Evolutionary conservation across 2,888 invertebrate genomes (phyloP), one percentile per base, ranked within the genome.

Genomic region (Aphidoletes aphidimyza): DNA sequence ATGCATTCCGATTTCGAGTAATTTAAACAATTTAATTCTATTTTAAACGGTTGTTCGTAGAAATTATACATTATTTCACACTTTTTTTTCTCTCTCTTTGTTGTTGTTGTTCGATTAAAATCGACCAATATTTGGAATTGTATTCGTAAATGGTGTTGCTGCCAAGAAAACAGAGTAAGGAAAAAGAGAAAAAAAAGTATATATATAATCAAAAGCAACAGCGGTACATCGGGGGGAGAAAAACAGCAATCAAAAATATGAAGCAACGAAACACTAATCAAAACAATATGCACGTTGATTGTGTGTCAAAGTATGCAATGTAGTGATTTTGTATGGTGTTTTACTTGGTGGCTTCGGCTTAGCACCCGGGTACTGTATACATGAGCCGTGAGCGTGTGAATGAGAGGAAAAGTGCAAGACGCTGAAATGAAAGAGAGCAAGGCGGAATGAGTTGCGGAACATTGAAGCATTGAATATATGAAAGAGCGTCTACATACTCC

Each of bases 231-330:
- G 54, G 11, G 11, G 39, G 22, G 54, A 22, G 22, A 54, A 54
- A 54, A 54, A 22, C 19, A 17, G 19, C 19, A 54, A 47, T 11
- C 9, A 47, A 54, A 54, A 54, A 54, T 54, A 54, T 54, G 54
- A 54, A 54, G 54, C 54, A 54, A 54, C 36, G 69, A 69, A 69
- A 34, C 19, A 69, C 69, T 36, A 69, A 69, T 69, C 69, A 69
- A 69, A 69, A 69, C 69, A 69, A 69, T 69, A 69, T 69, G 69
- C 69, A 69, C 69, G 69, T 69, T 69, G 69, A 69, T 69, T 69
- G 69, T 36, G 19, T 36, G 69, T 69, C 69, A 69, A 69, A 69
- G 69, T 34, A 14, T 34, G 69, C 36, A 34, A n/a, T n/a, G 36
- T 69, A 69, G 14, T 69, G 59, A 59, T 26, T 59, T 59, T 22